Evolutionary conservation across 1,140 invertebrate species (phyloP).

Genomic region (Camponotus pennsylvanicus): DNA sequence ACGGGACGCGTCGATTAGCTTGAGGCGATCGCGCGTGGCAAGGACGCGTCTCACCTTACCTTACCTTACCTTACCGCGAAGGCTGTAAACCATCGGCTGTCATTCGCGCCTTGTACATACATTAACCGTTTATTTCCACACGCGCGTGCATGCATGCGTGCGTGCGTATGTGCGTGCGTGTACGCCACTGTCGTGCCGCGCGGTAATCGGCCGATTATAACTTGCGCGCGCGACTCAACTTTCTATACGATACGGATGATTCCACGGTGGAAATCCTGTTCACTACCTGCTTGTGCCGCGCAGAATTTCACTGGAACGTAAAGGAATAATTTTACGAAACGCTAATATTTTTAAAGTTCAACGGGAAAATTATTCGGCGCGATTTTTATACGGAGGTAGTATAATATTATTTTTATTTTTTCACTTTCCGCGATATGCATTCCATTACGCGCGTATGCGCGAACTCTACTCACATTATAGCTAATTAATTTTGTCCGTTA

Average conservation of each 20-base stretch:
- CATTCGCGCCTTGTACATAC: slow-evolving; percentile 47
- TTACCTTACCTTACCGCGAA: slow-evolving; percentile 61
- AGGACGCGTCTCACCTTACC: slow-evolving; percentile 59
- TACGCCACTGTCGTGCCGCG: slow-evolving; percentile 2
- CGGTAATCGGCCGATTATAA: slow-evolving; percentile 52
- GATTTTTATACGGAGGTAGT: slow-evolving; percentile 9
- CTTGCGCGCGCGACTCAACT: slow-evolving; percentile 46
- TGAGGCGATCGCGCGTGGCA: slow-evolving; percentile 66
- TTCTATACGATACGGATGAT: slow-evolving; percentile 51
- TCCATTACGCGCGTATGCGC: not conserved
- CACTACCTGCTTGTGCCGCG: not conserved
- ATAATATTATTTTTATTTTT: not conserved
- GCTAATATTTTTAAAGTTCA: not conserved
- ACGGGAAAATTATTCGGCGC: slow-evolving; percentile 23
- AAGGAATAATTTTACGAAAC: slow-evolving; percentile 20
- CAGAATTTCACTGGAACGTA: slow-evolving; percentile 30
- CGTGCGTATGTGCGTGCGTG: slow-evolving; percentile 3
- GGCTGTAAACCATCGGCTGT: slow-evolving; percentile 68
- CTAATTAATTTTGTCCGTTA: slow-evolving; percentile 11
- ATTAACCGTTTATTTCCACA: slow-evolving; percentile 51
- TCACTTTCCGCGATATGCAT: not conserved
- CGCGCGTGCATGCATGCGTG: not conserved
- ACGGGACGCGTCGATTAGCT: slow-evolving; percentile 63
- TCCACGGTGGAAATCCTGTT: slow-evolving; percentile 13
- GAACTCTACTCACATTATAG: slow-evolving; percentile 1